phyloP scores from a whole-genome alignment of 1,140 invertebrate species.

The Zaprionus lachaisei region DNA sequence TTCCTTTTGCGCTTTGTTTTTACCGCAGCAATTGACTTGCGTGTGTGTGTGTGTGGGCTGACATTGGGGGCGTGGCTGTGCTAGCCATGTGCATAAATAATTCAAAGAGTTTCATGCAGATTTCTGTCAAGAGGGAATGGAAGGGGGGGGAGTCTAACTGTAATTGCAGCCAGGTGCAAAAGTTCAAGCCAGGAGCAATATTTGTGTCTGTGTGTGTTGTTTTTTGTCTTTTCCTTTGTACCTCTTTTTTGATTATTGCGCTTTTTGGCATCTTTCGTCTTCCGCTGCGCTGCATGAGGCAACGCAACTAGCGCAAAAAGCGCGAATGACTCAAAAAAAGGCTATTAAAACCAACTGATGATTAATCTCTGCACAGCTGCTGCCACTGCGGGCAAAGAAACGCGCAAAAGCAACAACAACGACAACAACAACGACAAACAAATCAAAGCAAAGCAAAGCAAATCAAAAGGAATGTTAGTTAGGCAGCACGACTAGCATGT shows the following conservation, averaged over 20 bases:
- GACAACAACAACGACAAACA: constrained; percentile 5
- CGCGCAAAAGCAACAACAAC: constrained; percentile 2
- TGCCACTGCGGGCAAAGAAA: constrained; percentile 19
- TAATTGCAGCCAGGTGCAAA: constrained; percentile 34
- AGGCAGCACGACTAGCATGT: neutral
- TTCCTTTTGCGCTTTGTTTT: constrained; percentile 31
- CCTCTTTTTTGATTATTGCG: constrained; percentile 3
- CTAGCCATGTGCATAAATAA: constrained; percentile 50
- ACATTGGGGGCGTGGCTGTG: constrained; percentile 36
- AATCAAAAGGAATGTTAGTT: constrained; percentile 6
- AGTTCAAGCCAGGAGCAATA: constrained; percentile 30
- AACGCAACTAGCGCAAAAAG: constrained; percentile 20
- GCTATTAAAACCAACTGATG: constrained; percentile 38
- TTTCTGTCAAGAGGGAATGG: neutral
- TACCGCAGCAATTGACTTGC: constrained; percentile 37
- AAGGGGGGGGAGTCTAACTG: neutral
- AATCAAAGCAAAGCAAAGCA: constrained; percentile 11
- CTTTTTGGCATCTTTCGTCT: constrained; percentile 34
- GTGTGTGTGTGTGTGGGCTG: constrained; percentile 30
- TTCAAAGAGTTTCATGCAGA: constrained; percentile 38
- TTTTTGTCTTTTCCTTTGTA: neutral
- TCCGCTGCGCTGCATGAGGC: constrained; percentile 16
- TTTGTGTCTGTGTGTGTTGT: neutral
- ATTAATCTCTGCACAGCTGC: constrained; percentile 44
- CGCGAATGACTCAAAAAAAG: constrained; percentile 46